Percentiles rank a stretch among this genome's conserved stretches.
Evolutionary conservation across 2,888 invertebrate species (phyloP).

Genomic region (Syrista parreyssii): DNA sequence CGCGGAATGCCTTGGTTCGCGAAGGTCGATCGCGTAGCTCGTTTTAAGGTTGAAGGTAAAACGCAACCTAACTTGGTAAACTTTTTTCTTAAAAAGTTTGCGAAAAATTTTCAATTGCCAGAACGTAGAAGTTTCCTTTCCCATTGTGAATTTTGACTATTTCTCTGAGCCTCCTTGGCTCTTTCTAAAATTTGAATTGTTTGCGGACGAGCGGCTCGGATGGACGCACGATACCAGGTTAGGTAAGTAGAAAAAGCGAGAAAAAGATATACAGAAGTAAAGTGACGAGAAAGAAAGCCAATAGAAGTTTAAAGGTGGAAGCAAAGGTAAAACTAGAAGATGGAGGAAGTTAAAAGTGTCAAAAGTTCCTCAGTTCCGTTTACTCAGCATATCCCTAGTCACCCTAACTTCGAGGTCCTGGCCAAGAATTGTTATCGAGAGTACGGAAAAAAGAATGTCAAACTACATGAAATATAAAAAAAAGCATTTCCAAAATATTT

Average conservation of each 20-base stretch:
- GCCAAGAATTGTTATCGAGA: not conserved
- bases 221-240: not conserved
- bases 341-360: not conserved
- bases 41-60: not conserved
- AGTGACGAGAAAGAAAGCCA: not conserved
- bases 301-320: not conserved
- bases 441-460: not conserved
- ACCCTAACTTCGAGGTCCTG: not conserved
- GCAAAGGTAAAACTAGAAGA: not conserved
- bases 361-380: not conserved
- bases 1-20: not conserved
- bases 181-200: not conserved
- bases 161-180: not conserved
- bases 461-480: not conserved
- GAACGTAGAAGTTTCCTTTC: not conserved
- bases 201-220: not conserved
- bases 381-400: not conserved
- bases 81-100: not conserved
- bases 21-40: not conserved
- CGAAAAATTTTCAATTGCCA: not conserved
- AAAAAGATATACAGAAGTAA: not conserved
- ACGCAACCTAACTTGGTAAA: not conserved
- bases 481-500: too few species aligned
- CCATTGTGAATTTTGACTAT: not conserved
- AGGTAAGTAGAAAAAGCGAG: not conserved